A percentile compares a stretch with the other conserved stretches of the same genome.
phyloP scores from a whole-genome alignment of 2,888 invertebrate species.

The Perithous albicinctus region DNA sequence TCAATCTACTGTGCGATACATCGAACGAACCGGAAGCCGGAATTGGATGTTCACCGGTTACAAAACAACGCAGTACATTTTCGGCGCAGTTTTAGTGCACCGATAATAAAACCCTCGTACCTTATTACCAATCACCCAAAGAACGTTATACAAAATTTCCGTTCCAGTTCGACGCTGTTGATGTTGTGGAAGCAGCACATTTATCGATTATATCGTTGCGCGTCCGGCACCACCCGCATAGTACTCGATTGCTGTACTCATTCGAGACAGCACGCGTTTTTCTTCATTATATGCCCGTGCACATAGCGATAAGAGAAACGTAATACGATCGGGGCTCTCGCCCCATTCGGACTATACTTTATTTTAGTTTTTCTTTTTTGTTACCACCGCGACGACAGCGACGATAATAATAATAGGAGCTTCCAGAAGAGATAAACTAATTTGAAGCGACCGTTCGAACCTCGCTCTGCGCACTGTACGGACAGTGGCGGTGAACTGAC shows the following conservation, averaged over 20 bases:
- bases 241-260: neutral
- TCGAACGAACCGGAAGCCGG: constrained; percentile 22
- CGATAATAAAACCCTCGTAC: constrained; percentile 6
- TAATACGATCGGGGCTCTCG: neutral
- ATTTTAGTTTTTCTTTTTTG: neutral
- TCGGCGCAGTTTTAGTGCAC: neutral
- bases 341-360: neutral
- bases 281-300: neutral
- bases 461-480: constrained; percentile 56
- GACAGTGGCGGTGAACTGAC: constrained; percentile 58
- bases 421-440: neutral
- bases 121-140: neutral
- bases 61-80: neutral
- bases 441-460: neutral
- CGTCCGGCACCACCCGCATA: constrained; percentile 5
- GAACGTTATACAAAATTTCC: neutral
- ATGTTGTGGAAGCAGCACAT: neutral
- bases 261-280: neutral
- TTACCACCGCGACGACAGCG: neutral
- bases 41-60: constrained; percentile 28
- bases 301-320: neutral
- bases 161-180: constrained; percentile 2
- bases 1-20: neutral
- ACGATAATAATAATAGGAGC: neutral
- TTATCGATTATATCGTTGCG: constrained; percentile 35